These are phyloP conservation scores for Leucophora obtusa DNA, from an alignment of 2,888 invertebrate genomes.

Conservation along the genomic window DNA sequence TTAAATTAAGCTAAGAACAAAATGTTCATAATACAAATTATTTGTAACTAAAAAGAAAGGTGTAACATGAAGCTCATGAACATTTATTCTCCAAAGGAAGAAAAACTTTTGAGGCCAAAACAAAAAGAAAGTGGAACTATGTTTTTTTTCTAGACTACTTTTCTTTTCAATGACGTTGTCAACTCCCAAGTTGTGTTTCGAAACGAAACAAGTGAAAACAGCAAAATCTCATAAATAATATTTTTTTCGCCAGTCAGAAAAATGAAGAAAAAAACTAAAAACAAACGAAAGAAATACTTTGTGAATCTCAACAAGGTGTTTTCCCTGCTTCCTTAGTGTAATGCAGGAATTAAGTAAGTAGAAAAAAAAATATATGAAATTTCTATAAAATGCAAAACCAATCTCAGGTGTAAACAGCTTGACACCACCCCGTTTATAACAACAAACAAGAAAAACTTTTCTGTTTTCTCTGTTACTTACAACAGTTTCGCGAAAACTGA, in stretches of 20 bases:
- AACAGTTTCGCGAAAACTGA: constrained; percentile 58
- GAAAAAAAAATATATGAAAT: constrained; percentile 51
- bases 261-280: constrained; percentile 15
- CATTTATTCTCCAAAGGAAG: constrained; percentile 44
- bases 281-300: constrained; percentile 29
- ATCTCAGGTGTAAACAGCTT: constrained; percentile 75
- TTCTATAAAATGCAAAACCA: constrained; percentile 68
- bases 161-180: constrained; percentile 64
- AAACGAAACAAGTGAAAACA: constrained; percentile 64
- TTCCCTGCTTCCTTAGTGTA: constrained; percentile 17
- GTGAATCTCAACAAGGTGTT: constrained; percentile 61
- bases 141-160: constrained; percentile 51
- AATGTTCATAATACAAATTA: background rate
- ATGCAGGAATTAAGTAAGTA: background rate
- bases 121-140: constrained; percentile 47
- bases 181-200: constrained; percentile 60
- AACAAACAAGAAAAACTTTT: constrained; percentile 54
- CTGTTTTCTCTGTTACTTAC: constrained; percentile 34
- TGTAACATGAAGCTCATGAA: constrained; percentile 47
- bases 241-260: constrained; percentile 48
- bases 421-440: constrained; percentile 68
- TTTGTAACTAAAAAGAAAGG: constrained; percentile 8
- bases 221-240: constrained; percentile 69
- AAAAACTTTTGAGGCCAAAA: constrained; percentile 57
- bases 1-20: background rate